Conservation (phyloP, 2,888 invertebrate genomes). For the Thecophora atra region DNA sequence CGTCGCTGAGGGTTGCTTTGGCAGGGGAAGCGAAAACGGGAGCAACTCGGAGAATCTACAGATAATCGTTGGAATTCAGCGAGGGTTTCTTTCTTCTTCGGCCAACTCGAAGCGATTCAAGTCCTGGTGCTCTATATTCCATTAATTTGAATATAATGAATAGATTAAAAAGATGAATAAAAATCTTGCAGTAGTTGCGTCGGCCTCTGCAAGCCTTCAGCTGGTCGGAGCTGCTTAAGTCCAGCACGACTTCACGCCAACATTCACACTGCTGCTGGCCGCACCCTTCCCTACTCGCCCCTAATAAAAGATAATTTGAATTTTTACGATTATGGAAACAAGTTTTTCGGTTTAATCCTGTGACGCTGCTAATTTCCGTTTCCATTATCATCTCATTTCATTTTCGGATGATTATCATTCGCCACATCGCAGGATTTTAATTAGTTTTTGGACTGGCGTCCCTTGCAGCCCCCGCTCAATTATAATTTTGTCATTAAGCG, state of each 20-base stretch:
- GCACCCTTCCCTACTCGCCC: neutral
- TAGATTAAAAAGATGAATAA: neutral
- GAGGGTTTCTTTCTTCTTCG: too few relatives aligned
- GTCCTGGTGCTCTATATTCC: neutral
- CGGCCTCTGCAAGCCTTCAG: neutral
- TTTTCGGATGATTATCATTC: neutral
- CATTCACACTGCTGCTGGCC: conserved; percentile 13
- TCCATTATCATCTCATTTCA: conserved; percentile 2
- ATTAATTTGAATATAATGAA: neutral
- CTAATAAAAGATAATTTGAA: conserved; percentile 32
- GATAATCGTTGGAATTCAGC: too few relatives aligned
- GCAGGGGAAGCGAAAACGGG: neutral
- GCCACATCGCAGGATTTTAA: conserved; percentile 24
- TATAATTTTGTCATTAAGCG: conserved; percentile 37
- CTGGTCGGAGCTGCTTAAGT: neutral
- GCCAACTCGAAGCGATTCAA: neutral
- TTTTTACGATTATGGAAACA: conserved; percentile 31
- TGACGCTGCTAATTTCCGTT: conserved; percentile 26
- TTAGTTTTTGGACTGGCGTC: conserved; percentile 24
- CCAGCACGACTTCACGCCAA: conserved; percentile 7
- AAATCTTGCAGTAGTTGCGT: neutral
- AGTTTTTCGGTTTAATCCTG: conserved; percentile 30
- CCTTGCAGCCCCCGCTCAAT: neutral
- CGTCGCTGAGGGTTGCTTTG: neutral
- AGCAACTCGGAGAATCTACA: too few relatives aligned